These are phyloP conservation scores for Apostichopus leukothele DNA, from an alignment of 53 echinoderm and acorn worm species.

Conservation along the genomic window DNA sequence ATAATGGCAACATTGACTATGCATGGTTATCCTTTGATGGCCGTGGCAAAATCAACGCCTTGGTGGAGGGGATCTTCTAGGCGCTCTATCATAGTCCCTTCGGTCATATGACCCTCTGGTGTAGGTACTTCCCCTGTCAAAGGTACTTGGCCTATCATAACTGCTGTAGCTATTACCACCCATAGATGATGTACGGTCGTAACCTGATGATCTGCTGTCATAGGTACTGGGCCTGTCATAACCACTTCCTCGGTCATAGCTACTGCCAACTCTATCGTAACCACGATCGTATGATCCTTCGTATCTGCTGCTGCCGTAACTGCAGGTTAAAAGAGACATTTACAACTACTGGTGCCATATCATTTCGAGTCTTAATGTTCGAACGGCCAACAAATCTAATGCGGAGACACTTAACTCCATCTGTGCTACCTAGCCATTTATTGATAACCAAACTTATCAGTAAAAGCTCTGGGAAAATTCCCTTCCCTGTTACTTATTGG, in stretches of 20 bases:
- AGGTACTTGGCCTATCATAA: constrained; percentile 24
- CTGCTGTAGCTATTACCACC: constrained; percentile 25
- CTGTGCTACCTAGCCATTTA: too few relatives aligned
- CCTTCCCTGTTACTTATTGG: too few relatives aligned
- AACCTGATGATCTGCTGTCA: neutral
- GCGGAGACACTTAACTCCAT: too few relatives aligned
- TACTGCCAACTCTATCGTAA: constrained; percentile 17
- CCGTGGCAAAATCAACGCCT: constrained; percentile 18
- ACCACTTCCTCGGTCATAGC: constrained; percentile 11
- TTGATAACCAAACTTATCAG: too few relatives aligned
- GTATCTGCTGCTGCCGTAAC: constrained; percentile 34
- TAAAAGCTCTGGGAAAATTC: too few relatives aligned
- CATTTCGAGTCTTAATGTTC: too few relatives aligned
- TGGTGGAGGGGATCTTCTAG: constrained; percentile 41
- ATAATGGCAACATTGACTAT: neutral
- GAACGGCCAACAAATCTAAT: too few relatives aligned
- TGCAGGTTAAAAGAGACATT: constrained; percentile 12
- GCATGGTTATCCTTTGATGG: neutral
- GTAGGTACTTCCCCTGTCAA: constrained; percentile 26
- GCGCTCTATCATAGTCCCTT: constrained; percentile 24
- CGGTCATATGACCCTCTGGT: constrained; percentile 19
- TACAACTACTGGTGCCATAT: too few relatives aligned
- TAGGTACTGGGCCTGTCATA: constrained; percentile 32
- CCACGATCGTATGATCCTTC: constrained; percentile 36
- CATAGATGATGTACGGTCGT: constrained; percentile 7